A percentile compares a stretch with the other conserved stretches of the same genome.
These are phyloP conservation scores for Parascotia fuliginaria DNA, from an alignment of 2,888 invertebrate genomes.

Conservation along the genomic window DNA sequence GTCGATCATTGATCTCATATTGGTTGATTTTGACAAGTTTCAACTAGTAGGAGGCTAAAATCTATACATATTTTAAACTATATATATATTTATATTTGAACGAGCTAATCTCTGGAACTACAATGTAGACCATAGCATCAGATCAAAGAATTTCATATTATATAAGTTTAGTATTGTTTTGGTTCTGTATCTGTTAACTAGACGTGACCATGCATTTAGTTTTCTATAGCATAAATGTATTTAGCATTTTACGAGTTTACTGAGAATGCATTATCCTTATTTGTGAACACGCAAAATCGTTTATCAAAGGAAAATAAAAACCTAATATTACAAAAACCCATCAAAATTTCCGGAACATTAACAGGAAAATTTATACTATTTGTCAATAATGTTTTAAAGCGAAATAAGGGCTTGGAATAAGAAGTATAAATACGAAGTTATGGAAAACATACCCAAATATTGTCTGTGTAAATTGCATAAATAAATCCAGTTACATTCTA, in stretches of 20 bases:
- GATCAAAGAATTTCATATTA: too few relatives aligned
- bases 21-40: too few relatives aligned
- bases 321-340: background rate
- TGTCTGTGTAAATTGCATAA: background rate
- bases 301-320: background rate
- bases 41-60: too few relatives aligned
- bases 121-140: too few relatives aligned
- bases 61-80: too few relatives aligned
- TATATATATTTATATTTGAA: too few relatives aligned
- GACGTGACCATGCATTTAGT: background rate
- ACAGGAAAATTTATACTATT: slow-evolving; percentile 22
- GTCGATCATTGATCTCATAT: too few relatives aligned
- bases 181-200: too few relatives aligned
- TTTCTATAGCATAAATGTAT: background rate
- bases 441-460: background rate
- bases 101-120: too few relatives aligned
- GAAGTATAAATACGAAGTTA: background rate
- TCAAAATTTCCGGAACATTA: slow-evolving; percentile 22
- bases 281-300: background rate
- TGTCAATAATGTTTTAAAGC: background rate
- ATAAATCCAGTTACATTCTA: background rate
- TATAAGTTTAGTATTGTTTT: too few relatives aligned
- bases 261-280: too few relatives aligned
- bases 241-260: too few relatives aligned
- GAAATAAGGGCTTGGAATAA: background rate